Base-by-base conservation (phyloP, 2,113 vertebrate genomes). In the Amphilophus citrinellus region DNA sequence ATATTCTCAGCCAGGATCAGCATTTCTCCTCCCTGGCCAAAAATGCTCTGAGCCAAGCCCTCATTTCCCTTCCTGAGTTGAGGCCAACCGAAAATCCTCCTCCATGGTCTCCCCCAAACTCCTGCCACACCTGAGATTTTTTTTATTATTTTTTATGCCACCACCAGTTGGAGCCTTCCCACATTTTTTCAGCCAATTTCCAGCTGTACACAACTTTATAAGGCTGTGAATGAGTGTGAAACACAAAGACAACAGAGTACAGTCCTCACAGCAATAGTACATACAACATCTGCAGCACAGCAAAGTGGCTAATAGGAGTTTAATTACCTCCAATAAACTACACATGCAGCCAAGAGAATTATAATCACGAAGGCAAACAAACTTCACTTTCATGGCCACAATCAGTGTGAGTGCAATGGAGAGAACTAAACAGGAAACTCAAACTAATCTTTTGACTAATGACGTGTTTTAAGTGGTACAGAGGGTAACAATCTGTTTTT, bases 401-500 rank as follows among this genome's bases (percentile, higher is more conserved):
- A 73, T 85, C 85, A 85, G 30, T 22, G 50, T 42, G 27, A 88
- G 63, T 44, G 42, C 32, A 88, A 57, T 24, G 53, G 37, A 79
- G 35, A 77, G 47, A 61, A 79, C 27, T 65, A 61, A 87, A 80
- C 78, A 86, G 82, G 85, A 91, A 91, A 90, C 61, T 63, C 65
- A 61, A 77, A 78, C 78, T 5, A 73, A 87, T 75, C 61, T 39
- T 77, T 84, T 17, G 7, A 83, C 84, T 91, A 91, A 91, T 88
- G 53, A 73, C 75, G 68, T 71, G 79, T 76, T 86, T 89, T 87
- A 91, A 83, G 71, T 61, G 65, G 68, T 24, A 73, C 63, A 35
- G 86, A 87, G 80, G 56, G 90, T 79, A 92, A 84, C 91, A 90
- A 92, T 93, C 89, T 87, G 87, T 83, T 90, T 77, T 37, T 24